Base-by-base conservation (phyloP, 64 coral and sea anemone species). In the Porites australiensis region DNA sequence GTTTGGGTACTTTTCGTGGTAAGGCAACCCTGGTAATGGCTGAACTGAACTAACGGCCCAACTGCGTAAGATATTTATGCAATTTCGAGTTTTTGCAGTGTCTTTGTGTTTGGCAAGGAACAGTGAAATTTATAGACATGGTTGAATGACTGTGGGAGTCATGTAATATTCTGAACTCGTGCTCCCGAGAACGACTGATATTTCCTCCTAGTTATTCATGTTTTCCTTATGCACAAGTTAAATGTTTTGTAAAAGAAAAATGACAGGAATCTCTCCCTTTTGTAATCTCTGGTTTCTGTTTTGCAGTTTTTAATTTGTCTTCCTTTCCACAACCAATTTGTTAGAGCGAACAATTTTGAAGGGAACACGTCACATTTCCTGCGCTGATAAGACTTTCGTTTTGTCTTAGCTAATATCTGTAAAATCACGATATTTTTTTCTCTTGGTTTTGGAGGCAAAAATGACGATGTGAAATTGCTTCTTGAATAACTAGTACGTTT, bases 221-320 rank as follows among this genome's bases (percentile, higher is more conserved):
- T 75, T 75, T 44, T 76, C 11, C 51, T 50, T 13, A 57, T 51
- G 47, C 15, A 50, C 73, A 76, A 13, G 46, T 11, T 73, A 10
- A 12, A 3, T 76, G 73, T 76, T 50, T 7, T 49, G 47, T 76
- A 44, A 12, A 44, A 13, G 47, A 84, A 84, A 65, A 65, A 84
- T 84, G 64, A 16, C 46, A 44, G 63, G 81, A 68, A 84, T 84
- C 81, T 65, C 69, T 22, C 44, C 23, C 50, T 84, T 11, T 45
- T 69, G 44, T 67, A 68, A 22, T 49, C 62, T 84, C 62, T 44
- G 46, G 47, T 76, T 76, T 47, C 5, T 50, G 18, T 45, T 76
- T 76, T 52, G 19, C 19, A 50, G 16, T 19, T 49, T 76, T 76
- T 16, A 51, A 47, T 76, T 19, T 20, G 50, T 70, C 0, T 74